These are phyloP conservation scores for Artibeus jamaicensis DNA, from an alignment of 2,797 vertebrate genomes.

Conservation along the genomic window DNA sequence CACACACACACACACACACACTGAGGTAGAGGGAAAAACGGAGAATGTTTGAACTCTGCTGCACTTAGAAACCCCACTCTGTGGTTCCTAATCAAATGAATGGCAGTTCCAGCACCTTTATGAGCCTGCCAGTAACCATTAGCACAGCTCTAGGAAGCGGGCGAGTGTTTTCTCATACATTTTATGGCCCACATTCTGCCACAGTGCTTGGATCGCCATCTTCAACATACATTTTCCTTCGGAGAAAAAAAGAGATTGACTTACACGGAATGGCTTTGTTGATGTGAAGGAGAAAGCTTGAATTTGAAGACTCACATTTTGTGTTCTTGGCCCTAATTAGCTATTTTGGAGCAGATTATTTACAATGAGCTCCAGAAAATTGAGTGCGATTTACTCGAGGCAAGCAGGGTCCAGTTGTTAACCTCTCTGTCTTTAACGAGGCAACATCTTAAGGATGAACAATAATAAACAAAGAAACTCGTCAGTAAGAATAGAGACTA, in stretches of 20 bases:
- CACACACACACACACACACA: background rate
- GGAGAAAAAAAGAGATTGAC: background rate
- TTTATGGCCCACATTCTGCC: background rate
- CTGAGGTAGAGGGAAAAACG: background rate
- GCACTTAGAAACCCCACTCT: background rate
- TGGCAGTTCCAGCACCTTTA: background rate
- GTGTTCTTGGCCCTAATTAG: slow-evolving; percentile 76
- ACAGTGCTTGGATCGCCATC: background rate
- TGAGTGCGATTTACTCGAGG: slow-evolving; percentile 78
- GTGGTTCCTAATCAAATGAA: slow-evolving; percentile 5
- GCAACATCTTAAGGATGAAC: slow-evolving; percentile 68
- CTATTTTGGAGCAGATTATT: slow-evolving; percentile 77
- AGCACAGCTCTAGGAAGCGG: background rate
- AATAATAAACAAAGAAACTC: slow-evolving; percentile 72
- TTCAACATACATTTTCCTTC: slow-evolving; percentile 27
- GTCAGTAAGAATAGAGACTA: slow-evolving; percentile 72
- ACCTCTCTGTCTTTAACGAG: slow-evolving; percentile 77
- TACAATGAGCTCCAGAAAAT: slow-evolving; percentile 77
- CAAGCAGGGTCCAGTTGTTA: slow-evolving; percentile 78
- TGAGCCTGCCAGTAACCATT: background rate
- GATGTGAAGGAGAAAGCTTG: slow-evolving; percentile 33
- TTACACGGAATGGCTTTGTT: slow-evolving; percentile 10
- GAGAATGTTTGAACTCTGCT: background rate
- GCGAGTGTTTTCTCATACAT: background rate
- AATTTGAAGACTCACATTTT: slow-evolving; percentile 54